Evolutionary conservation across 1,140 invertebrate genomes (phyloP), one percentile per base, ranked within the genome.

Genomic region (Pectinophora gossypiella): DNA sequence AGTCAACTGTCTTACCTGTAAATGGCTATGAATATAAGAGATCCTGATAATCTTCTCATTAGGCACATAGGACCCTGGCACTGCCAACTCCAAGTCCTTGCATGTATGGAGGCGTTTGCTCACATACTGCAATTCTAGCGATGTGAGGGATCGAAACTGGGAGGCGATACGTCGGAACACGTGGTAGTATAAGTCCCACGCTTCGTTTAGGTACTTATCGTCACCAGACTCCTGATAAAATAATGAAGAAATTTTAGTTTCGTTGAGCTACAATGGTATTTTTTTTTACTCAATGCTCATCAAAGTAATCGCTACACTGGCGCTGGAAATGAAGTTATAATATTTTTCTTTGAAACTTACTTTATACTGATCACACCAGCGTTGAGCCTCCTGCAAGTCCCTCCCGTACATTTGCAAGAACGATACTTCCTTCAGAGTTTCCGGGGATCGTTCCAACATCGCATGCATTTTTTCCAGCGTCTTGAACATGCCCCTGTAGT

Each of bases 151-250:
- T 1, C 97, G 97, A 55, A 99, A 89, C 85, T 99, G 98, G 50
- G 96, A 91, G 0, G 95, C 95, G 64, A 99, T 99, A 49, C 97
- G 91, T 43, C 98, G 91, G 77, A 99, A 99, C 7, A 99, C 97
- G 70, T 99, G 96, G 85, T 99, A 99, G 81, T 99, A 99, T 0
- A 99, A 87, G 77, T 99, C 98, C 99, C 99, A 99, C 10, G 99
- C 98, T 77, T 98, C 95, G 72, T 98, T 98, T 18, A 99, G 87
- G 68, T 99, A 97, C 49, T 96, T 91, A 0, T 95, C 92, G 65
- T 98, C 96, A 2, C 93, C 91, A 0, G 95, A 95, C 13, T 92
- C 87, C 89, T 90, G 55, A n/a, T n/a, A n/a, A n/a, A n/a, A n/a
- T n/a, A n/a, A n/a, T n/a, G n/a, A n/a, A n/a, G n/a, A n/a, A n/a